A percentile compares a stretch with the other conserved stretches of the same genome.
phyloP scores from a whole-genome alignment of 2,888 invertebrate species.

The Eurois occulta region DNA sequence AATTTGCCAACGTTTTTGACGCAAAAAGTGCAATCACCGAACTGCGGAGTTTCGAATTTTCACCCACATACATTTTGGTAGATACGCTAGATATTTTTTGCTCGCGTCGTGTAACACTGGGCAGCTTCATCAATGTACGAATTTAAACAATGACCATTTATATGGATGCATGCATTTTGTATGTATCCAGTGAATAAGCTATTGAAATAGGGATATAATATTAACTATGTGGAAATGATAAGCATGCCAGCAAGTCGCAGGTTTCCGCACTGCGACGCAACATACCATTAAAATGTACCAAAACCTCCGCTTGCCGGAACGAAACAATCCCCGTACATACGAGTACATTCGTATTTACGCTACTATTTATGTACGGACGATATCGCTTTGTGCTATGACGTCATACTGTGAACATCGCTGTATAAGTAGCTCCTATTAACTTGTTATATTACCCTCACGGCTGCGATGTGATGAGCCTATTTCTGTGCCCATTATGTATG shows the following conservation, averaged over 20 bases:
- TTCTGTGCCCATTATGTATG: conserved; percentile 65
- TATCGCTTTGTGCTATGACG: conserved; percentile 73
- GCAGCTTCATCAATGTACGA: conserved; percentile 10
- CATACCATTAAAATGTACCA: conserved; percentile 84
- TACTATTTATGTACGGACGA: conserved; percentile 61
- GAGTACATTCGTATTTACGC: conserved; percentile 75
- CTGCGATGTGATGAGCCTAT: conserved; percentile 61
- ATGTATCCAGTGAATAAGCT: conserved; percentile 18
- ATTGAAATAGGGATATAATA: conserved; percentile 34
- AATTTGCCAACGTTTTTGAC: conserved; percentile 28
- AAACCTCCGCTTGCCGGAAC: conserved; percentile 78
- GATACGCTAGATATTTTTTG: conserved; percentile 28
- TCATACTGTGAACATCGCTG: conserved; percentile 67
- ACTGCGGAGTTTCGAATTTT: conserved; percentile 42
- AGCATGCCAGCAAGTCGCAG: conserved; percentile 69
- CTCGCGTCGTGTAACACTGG: conserved; percentile 16
- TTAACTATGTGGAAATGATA: conserved; percentile 51
- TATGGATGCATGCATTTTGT: neutral
- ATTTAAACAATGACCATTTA: conserved; percentile 27
- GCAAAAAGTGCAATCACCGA: conserved; percentile 32
- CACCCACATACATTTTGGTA: conserved; percentile 14
- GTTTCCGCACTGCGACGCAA: conserved; percentile 83
- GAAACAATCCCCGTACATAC: conserved; percentile 78
- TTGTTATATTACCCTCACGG: conserved; percentile 64
- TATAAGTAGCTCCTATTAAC: conserved; percentile 68